A percentile compares a stretch with the other conserved stretches of the same genome.
phyloP scores from a whole-genome alignment of 2,113 vertebrate species.

The Synchiropus splendidus region DNA sequence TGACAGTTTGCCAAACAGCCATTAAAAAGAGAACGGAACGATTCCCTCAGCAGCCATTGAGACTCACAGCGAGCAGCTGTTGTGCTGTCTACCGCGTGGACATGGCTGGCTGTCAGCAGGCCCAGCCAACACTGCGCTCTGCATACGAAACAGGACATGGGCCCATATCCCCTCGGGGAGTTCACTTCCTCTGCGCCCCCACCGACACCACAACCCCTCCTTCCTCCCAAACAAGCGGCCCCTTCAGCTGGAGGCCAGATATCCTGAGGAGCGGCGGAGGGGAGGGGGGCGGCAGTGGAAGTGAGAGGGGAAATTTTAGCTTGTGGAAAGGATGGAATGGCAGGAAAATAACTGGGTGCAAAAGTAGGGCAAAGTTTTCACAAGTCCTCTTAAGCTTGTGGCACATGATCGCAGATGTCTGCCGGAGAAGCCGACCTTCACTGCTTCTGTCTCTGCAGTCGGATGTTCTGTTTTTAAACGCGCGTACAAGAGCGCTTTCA shows the following conservation, averaged over 20 bases:
- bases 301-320: slow-evolving; percentile 37
- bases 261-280: slow-evolving; percentile 64
- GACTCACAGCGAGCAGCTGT: slow-evolving; percentile 68
- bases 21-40: slow-evolving; percentile 11
- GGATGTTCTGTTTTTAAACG: too few relatives aligned
- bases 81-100: slow-evolving; percentile 54
- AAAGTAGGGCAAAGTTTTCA: too few relatives aligned
- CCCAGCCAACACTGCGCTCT: slow-evolving; percentile 58
- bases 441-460: too few relatives aligned
- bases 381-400: too few relatives aligned
- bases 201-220: slow-evolving; percentile 31
- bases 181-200: slow-evolving; percentile 73
- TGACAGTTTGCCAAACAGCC: slow-evolving; percentile 10
- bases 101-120: slow-evolving; percentile 62
- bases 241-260: slow-evolving; percentile 78
- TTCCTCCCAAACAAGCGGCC: slow-evolving; percentile 67
- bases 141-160: slow-evolving; percentile 76
- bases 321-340: slow-evolving; percentile 13
- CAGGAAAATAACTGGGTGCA: slow-evolving; percentile 7
- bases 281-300: slow-evolving; percentile 21
- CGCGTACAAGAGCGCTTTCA: too few relatives aligned
- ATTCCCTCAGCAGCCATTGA: slow-evolving; percentile 49
- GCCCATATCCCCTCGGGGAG: slow-evolving; percentile 72
- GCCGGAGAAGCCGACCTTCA: too few relatives aligned
- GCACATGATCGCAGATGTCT: too few relatives aligned